Base-by-base conservation (phyloP, 2,797 vertebrate species). In the Poeciliopsis infans region DNA sequence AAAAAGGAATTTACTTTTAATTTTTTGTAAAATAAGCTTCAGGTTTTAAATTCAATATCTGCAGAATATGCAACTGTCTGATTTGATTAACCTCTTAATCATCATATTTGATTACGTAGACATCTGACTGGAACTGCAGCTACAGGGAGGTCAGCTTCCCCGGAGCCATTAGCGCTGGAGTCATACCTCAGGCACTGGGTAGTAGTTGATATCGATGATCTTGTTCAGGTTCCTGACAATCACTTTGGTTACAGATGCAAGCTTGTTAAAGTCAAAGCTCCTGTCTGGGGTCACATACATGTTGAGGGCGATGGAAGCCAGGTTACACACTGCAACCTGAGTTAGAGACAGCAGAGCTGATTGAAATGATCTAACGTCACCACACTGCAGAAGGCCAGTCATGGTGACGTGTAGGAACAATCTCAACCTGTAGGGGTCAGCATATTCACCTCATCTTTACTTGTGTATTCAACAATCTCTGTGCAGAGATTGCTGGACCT, bases 121-220 rank as follows among this genome's bases (percentile, higher is more conserved):
- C 33, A 36, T 20, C 33, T 66, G 33, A 39, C 33, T 66, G 33
- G 36, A 73, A 16, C 36, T 39, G 46, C 20, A 47, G 41, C 31
- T 76, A 23, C 13, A 53, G 2, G 25, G 25, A 4, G 66, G 28
- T 69, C 1, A 23, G 6, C 66, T 31, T 76, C 33, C 33, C 64
- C 57, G n/a, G n/a, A 72, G 36, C n/a, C 59, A 2, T 0, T 2
- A 45, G 69, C 0, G 36, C 13, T 6, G 74, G 51, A 45, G 12
- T 31, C 79, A 3, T 66, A 94, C 94, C 91, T 99, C 97, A 20
- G 93, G 94, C 43, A 99, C 91, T 0, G 98, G 98, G 86, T 99
- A 99, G 89, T 96, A 99, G 90, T 99, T 99, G 89, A 99, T 97
- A n/a, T 99, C 97, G 8, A 99, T 99, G 83, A 99, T 98, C 92